phyloP scores from a whole-genome alignment of 2,113 vertebrate genomes.

The Nansenia antarctica region DNA sequence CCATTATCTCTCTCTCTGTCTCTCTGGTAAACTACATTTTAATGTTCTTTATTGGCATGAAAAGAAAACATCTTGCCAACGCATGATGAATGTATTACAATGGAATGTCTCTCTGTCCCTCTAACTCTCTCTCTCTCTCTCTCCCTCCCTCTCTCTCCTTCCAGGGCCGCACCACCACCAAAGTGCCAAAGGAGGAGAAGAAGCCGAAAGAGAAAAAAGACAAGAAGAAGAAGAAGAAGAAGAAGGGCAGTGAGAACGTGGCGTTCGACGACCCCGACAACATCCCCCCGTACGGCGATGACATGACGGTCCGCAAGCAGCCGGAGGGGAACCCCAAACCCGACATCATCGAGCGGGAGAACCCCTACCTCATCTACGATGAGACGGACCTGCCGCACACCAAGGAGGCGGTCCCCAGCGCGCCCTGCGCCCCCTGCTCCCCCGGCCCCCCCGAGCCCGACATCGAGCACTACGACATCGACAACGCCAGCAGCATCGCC shows the following conservation, averaged over 20 bases:
- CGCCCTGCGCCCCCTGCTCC: slow-evolving; percentile 83
- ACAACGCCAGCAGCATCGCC: slow-evolving; percentile 97
- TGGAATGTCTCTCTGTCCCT: no score
- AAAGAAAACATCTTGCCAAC: no score
- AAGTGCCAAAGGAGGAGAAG: slow-evolving; percentile 85
- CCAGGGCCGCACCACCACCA: slow-evolving; percentile 80
- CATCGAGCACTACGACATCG: slow-evolving; percentile 96
- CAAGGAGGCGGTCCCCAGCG: slow-evolving; percentile 87
- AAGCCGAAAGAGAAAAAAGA: slow-evolving; percentile 91
- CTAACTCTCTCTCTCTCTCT: no score
- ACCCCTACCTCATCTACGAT: slow-evolving; percentile 95
- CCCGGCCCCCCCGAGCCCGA: slow-evolving; percentile 81
- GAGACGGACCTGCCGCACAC: slow-evolving; percentile 87
- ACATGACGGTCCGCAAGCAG: slow-evolving; percentile 95
- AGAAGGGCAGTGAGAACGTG: slow-evolving; percentile 96
- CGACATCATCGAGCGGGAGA: slow-evolving; percentile 95
- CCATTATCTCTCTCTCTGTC: no score
- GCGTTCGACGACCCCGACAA: slow-evolving; percentile 95
- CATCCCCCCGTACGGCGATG: slow-evolving; percentile 91
- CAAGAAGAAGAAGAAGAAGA: slow-evolving; percentile 95
- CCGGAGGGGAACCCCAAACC: slow-evolving; percentile 97
- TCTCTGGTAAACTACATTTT: no score
- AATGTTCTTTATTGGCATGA: no score
- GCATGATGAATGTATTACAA: no score
- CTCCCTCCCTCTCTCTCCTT: no score